Evolutionary conservation across 2,113 vertebrate species (phyloP), one percentile per base, ranked within the genome.

Genomic region (Parus major): DNA sequence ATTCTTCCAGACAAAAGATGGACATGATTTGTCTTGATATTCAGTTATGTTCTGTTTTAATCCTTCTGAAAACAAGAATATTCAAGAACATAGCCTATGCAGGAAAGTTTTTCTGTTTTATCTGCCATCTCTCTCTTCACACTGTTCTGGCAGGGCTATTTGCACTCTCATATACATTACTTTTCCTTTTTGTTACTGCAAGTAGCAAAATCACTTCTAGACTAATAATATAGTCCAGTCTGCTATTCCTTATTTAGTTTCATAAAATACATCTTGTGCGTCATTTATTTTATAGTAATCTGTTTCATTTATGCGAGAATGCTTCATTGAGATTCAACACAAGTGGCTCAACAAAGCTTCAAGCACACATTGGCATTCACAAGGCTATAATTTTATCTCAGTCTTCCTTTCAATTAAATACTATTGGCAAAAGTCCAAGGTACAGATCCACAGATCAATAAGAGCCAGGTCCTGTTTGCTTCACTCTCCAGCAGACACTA

Each of bases 331-430:
- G n/a, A 89, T 94, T 91, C 61, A 82, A 75, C 94, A 79, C 42
- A 63, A 80, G 63, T 31, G 33, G 16, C 13, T 89, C 79, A 88
- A 77, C 78, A 83, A 76, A 80, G 69, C 86, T 87, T 64, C 77
- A 90, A 86, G 61, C 36, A 73, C 33, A 76, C 52, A 47, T 0
- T 94, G 69, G 41, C 35, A 87, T 35, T 71, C 61, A 66, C 46
- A 84, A 53, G 13, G 19, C 80, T 82, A 4, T 60, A 85, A 94
- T 90, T 93, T 64, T 61, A 42, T 65, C 57, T 92, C 22, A 7
- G 46, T 42, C 57, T 85, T 91, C 63, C 42, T 92, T 94, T 85
- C 81, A 88, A 76, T 86, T 88, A 78, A 85, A 53, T 65, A 31
- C 22, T 53, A 12, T 53, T 94, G 81, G 84, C 88, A 70, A 60